phyloP scores from a whole-genome alignment of 2,888 invertebrate genomes.

The Pammene aurita region DNA sequence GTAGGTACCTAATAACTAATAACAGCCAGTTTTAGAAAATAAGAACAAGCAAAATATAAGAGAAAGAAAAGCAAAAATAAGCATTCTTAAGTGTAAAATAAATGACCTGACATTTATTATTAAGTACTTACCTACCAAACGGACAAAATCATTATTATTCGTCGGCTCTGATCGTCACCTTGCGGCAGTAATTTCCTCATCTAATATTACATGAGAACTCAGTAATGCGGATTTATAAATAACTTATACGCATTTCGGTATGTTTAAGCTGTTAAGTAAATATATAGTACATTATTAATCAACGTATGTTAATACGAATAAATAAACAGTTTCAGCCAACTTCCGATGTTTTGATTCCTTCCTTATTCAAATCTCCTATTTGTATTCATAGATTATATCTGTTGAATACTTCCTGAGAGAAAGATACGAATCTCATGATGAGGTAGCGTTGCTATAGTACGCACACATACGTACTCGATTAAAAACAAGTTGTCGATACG shows the following conservation, averaged over 20 bases:
- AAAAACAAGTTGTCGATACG: background rate
- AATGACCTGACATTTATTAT: background rate
- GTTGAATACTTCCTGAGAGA: conserved; percentile 8
- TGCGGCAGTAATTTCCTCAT: conserved; percentile 35
- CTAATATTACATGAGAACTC: conserved; percentile 29
- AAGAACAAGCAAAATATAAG: background rate
- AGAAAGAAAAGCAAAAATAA: background rate
- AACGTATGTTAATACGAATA: conserved; percentile 12
- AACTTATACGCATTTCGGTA: conserved; percentile 15
- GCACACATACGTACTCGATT: background rate
- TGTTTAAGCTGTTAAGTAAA: conserved; percentile 6
- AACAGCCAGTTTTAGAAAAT: too few relatives aligned
- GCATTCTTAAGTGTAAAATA: background rate
- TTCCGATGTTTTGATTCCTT: conserved; percentile 17
- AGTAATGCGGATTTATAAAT: conserved; percentile 34
- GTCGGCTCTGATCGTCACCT: conserved; percentile 26
- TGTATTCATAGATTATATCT: conserved; percentile 16
- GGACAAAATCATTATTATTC: conserved; percentile 15
- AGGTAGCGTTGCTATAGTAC: background rate
- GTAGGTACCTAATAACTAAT: too few relatives aligned
- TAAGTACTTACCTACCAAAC: background rate
- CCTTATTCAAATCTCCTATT: conserved; percentile 13
- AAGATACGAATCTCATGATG: conserved; percentile 14
- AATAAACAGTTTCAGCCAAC: conserved; percentile 8
- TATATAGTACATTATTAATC: conserved; percentile 1